Base-by-base conservation (phyloP, 1,140 invertebrate genomes). In the Micrasema minimum region DNA sequence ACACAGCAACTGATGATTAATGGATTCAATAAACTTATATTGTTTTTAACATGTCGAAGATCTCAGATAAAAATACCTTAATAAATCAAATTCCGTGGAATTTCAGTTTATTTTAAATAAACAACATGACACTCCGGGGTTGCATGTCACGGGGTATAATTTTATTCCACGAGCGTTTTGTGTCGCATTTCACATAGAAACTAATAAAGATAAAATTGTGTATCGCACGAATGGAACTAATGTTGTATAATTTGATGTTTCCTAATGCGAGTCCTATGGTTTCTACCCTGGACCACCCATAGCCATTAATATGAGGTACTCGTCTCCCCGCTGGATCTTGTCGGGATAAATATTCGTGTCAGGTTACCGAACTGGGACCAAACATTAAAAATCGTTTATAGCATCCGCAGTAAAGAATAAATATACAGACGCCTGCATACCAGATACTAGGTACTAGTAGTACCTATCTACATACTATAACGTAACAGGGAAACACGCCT, bases 331-430 rank as follows among this genome's bases (percentile, higher is more conserved):
- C 31, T 31, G 59, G 59, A 64, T 45, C 16, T 41, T 43, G 16
- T 23, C 35, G 55, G 55, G 38, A 64, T 64, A 64, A 61, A 64
- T 64, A 64, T 64, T 64, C 59, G 59, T 64, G 41, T 64, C 59
- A 48, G 59, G 59, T 64, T 64, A 64, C 59, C 59, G 16, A 59
- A 43, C 55, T 38, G 55, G 55, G 59, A 64, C 59, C 43, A 22
- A 64, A 64, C 59, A 64, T 64, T 64, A 64, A 64, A 64, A 64
- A 64, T 46, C 59, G 59, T 64, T 64, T 64, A 64, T 20, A 64
- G 59, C 43, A 64, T 48, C 59, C 43, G 59, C 45, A 46, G 59
- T 64, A 46, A 62, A 46, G 59, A 62, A 62, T 62, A 62, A 62
- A 64, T 64, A 64, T 31, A 45, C 43, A 26, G 43, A 64, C 55